Percentiles rank a stretch among this genome's conserved stretches.
Evolutionary conservation across 2,113 vertebrate genomes (phyloP).

Genomic region (Zeus faber): DNA sequence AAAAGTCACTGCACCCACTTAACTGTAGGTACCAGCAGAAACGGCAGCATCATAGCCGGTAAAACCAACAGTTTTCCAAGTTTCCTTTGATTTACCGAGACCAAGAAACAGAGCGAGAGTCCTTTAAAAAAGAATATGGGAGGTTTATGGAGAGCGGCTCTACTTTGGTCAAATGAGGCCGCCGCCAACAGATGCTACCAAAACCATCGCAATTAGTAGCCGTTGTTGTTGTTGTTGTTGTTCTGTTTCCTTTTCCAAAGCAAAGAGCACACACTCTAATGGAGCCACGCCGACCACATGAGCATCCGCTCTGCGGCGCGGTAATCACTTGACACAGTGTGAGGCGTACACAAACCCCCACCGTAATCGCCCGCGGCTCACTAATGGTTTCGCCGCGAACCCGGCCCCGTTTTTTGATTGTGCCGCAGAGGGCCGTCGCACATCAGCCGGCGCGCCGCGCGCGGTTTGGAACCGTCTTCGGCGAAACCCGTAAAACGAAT

Average conservation of each 20-base stretch:
- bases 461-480: constrained; percentile 26
- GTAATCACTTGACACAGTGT: constrained; percentile 30
- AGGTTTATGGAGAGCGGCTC: background rate
- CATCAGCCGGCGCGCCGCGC: constrained; percentile 6
- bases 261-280: constrained; percentile 11
- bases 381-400: constrained; percentile 26
- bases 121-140: too few species aligned
- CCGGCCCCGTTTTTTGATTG: constrained; percentile 6
- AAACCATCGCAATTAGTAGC: constrained; percentile 5
- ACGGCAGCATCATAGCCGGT: too few species aligned
- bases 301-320: constrained; percentile 34
- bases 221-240: too few species aligned
- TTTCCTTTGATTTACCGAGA: too few species aligned
- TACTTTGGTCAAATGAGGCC: background rate
- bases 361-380: constrained; percentile 2
- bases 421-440: background rate
- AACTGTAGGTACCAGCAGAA: background rate
- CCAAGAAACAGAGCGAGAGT: too few species aligned
- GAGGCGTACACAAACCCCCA: constrained; percentile 7
- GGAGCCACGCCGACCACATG: too few species aligned
- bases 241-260: too few species aligned
- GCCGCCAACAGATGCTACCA: background rate
- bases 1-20: too few species aligned
- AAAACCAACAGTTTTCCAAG: too few species aligned
- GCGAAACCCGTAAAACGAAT: constrained; percentile 37